Evolutionary conservation across 2,888 invertebrate species (phyloP).

Genomic region (Acholoe squamosa): DNA sequence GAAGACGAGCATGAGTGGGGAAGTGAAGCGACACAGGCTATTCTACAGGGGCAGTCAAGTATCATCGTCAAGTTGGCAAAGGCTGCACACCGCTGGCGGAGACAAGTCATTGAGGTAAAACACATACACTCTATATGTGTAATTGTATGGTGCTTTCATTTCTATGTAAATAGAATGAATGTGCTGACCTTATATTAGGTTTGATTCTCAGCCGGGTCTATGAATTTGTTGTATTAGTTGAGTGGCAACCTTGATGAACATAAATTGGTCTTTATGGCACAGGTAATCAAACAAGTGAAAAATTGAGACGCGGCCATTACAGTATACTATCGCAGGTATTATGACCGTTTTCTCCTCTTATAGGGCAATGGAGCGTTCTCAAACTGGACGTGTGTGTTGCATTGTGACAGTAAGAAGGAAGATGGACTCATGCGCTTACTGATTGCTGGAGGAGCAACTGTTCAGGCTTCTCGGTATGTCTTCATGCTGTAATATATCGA

Average conservation of each 20-base stretch:
- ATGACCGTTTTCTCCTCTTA: neutral
- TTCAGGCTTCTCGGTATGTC: constrained; percentile 85
- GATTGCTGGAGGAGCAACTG: constrained; percentile 90
- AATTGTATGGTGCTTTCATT: no score
- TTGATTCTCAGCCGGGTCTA: no score
- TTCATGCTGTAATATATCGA: no score
- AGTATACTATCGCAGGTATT: no score
- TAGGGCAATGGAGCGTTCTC: constrained; percentile 79
- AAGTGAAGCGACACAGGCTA: constrained; percentile 86
- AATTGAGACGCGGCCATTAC: no score
- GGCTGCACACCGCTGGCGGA: constrained; percentile 87
- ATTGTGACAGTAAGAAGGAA: constrained; percentile 86
- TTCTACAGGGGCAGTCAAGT: constrained; percentile 65
- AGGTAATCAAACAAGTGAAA: no score
- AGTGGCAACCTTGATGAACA: no score
- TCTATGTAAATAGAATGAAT: no score
- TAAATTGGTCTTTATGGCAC: no score
- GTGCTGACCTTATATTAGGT: no score
- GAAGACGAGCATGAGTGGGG: constrained; percentile 94
- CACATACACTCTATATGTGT: neutral
- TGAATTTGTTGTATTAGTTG: no score
- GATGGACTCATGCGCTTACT: constrained; percentile 89
- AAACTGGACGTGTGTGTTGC: constrained; percentile 84
- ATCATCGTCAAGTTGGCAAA: constrained; percentile 77
- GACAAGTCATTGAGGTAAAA: constrained; percentile 82